Base-by-base conservation (phyloP, 2,113 vertebrate species). In the Speoplatyrhinus poulsoni region DNA sequence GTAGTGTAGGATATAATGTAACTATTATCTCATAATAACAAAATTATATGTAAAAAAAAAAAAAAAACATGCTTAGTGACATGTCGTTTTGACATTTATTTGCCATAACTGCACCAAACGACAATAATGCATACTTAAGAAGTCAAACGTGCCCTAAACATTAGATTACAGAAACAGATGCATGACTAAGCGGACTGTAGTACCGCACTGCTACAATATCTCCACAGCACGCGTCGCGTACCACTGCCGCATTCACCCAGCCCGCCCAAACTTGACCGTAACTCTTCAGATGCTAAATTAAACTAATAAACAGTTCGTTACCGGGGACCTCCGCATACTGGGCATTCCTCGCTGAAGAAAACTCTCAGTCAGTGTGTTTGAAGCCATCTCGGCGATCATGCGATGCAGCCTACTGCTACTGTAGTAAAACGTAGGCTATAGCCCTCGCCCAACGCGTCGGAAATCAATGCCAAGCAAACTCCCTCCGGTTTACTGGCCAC, bases 261-360 rank as follows among this genome's bases (percentile, higher is more conserved):
- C 75, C 85, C 83, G 77, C 76, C 84, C 75, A 85, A 94, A 93
- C 90, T 94, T 93, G 79, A 60, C 64, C 66, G 77, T 57, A 86
- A 93, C 88, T 89, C 90, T 75, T 69, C 84, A 83, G 9, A 50
- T n/a, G 64, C 75, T 5, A 3, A 57, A 65, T 59, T 0, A 57
- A 77, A 77, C 69, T 48, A 16, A 16, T 15, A 33, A 41, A 75
- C 75, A 68, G 70, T 63, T 73, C 75, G 87, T 97, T 96, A 97
- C 96, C 95, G 94, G 92, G 91, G 85, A 90, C 87, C 93, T 91
- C 73, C 88, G 91, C 60, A 90, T 92, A 91, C 92, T 90, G 83
- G 89, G 89, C 83, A 84, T 74, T 82, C 89, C 79, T 87, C 92
- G 88, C 60, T 81, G 92, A 83, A 82, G 80, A 82, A 82, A 85